Percentiles rank a stretch among this genome's conserved stretches.
Evolutionary conservation across 2,888 invertebrate genomes (phyloP).

Genomic region (Teinopalpus imperialis): DNA sequence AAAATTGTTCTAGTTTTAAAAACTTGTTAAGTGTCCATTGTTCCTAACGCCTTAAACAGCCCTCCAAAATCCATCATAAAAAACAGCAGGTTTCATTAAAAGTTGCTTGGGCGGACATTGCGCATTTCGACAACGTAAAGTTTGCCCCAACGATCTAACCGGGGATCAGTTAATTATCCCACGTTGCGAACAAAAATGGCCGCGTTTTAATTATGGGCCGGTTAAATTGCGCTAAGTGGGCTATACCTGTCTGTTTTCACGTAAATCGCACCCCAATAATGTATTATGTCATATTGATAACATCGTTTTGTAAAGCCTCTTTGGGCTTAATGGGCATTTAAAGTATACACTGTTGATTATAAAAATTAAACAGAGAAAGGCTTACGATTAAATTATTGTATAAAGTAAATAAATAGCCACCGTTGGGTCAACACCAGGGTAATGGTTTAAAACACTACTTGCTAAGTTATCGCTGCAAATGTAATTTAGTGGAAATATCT

Average conservation of each 20-base stretch:
- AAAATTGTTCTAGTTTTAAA: too few species aligned
- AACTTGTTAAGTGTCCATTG: too few species aligned
- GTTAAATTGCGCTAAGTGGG: constrained; percentile 46
- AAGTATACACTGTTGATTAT: constrained; percentile 3
- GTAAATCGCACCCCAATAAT: constrained; percentile 42
- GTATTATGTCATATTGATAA: constrained; percentile 31
- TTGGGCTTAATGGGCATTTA: constrained; percentile 3
- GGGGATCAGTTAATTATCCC: constrained; percentile 50
- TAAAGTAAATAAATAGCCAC: too few species aligned
- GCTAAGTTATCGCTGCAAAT: too few species aligned
- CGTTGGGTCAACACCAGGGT: too few species aligned
- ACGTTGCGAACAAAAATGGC: constrained; percentile 47
- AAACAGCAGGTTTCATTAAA: constrained; percentile 39
- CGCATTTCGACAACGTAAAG: constrained; percentile 31
- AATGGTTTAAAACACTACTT: too few species aligned
- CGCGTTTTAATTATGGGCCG: constrained; percentile 52
- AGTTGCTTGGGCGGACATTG: constrained; percentile 14
- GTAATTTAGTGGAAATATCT: too few species aligned
- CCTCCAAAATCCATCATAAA: constrained; percentile 4
- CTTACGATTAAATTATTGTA: too few species aligned
- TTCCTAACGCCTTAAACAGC: too few species aligned
- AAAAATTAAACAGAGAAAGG: background rate
- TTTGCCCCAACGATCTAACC: constrained; percentile 35
- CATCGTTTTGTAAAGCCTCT: constrained; percentile 6
- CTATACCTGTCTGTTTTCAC: constrained; percentile 37